Evolutionary conservation across 2,888 invertebrate species (phyloP).

Genomic region (Cheilosia grossa): DNA sequence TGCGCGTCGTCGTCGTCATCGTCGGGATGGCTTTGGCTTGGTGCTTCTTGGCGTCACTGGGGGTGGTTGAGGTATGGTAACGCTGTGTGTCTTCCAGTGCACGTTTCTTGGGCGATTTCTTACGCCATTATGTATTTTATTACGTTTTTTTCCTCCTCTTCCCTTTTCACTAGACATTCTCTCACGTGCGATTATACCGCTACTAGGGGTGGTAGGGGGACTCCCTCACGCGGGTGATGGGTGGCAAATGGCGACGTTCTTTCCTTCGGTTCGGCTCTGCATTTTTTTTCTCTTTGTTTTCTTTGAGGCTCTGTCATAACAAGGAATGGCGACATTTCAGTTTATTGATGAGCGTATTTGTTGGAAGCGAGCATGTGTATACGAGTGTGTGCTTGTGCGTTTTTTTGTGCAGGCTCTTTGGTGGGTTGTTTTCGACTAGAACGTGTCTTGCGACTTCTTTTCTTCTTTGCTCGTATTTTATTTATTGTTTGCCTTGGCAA

Average conservation of each 20-base stretch:
- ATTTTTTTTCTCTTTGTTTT: constrained; percentile 4
- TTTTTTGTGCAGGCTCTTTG: constrained; percentile 5
- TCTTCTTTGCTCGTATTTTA: constrained; percentile 15
- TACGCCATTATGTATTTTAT: constrained; percentile 74
- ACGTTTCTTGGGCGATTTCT: constrained; percentile 73
- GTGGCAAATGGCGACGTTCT: constrained; percentile 31
- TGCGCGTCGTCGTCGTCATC: constrained; percentile 64
- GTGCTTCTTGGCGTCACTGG: background rate
- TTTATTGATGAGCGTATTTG: constrained; percentile 74
- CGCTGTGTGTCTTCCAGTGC: constrained; percentile 40
- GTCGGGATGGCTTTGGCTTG: background rate
- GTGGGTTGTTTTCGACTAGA: constrained; percentile 59
- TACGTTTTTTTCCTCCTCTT: constrained; percentile 64
- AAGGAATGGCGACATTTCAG: constrained; percentile 74
- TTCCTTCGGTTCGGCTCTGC: background rate
- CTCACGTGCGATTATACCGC: constrained; percentile 73
- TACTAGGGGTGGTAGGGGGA: constrained; percentile 30
- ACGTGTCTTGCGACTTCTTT: constrained; percentile 52
- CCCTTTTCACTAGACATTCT: constrained; percentile 67
- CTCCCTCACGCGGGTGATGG: constrained; percentile 7
- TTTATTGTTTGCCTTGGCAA: constrained; percentile 36
- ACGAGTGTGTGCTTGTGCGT: background rate
- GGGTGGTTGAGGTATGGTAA: background rate
- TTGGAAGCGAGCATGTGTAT: constrained; percentile 17
- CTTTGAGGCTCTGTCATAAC: constrained; percentile 65